phyloP scores from a whole-genome alignment of 1,140 invertebrate species.

The Conopomorpha cramerella region DNA sequence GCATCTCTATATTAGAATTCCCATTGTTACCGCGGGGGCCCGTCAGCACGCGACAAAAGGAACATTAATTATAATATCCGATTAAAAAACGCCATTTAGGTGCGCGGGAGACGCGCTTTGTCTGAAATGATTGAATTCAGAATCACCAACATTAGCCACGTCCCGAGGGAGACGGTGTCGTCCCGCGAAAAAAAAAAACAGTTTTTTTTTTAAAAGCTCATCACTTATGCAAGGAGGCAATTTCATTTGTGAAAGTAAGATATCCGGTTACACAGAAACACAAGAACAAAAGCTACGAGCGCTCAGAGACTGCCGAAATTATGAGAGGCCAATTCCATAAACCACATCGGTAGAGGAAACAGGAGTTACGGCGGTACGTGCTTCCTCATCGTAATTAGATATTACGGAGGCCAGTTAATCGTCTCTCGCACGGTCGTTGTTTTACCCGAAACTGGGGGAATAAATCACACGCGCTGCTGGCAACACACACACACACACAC shows the following conservation, averaged over 20 bases:
- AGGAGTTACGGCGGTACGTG: constrained; percentile 56
- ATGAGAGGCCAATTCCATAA: constrained; percentile 56
- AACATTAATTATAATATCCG: constrained; percentile 65
- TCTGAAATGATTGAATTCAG: constrained; percentile 56
- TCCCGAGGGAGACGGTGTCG: constrained; percentile 20
- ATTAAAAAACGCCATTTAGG: constrained; percentile 62
- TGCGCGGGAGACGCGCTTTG: constrained; percentile 43
- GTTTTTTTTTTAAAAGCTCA: too few relatives aligned
- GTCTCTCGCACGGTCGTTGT: constrained; percentile 53
- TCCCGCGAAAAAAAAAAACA: too few relatives aligned
- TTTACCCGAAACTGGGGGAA: constrained; percentile 51
- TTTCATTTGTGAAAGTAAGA: too few relatives aligned
- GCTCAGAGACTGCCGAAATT: constrained; percentile 48
- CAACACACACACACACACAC: too few relatives aligned
- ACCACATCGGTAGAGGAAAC: constrained; percentile 50
- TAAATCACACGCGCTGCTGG: constrained; percentile 45
- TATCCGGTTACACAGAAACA: constrained; percentile 31
- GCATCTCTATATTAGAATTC: constrained; percentile 54
- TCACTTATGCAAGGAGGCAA: not conserved
- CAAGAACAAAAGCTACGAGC: constrained; percentile 32
- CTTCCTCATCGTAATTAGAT: constrained; percentile 56
- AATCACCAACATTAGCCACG: constrained; percentile 42
- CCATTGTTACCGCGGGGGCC: constrained; percentile 53
- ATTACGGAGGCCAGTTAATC: constrained; percentile 50
- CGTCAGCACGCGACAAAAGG: constrained; percentile 58